Base-by-base conservation (phyloP, 2,113 vertebrate species). In the Todiramphus chloris region DNA sequence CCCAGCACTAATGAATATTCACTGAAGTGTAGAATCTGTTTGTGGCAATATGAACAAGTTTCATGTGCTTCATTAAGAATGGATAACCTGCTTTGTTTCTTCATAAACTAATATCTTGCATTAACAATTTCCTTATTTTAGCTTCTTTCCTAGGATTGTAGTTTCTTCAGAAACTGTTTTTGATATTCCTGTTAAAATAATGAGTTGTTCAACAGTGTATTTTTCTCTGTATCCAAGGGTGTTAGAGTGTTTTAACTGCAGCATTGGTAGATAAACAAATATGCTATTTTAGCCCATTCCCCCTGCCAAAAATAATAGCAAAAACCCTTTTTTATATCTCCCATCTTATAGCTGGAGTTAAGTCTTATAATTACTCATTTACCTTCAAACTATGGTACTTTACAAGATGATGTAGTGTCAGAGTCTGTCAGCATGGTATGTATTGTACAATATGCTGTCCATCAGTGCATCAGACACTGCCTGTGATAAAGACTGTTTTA, bases 361-460 rank as follows among this genome's bases (percentile, higher is more conserved):
- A 35, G 0, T 72, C 15, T 43, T 80, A 14, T 70, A 69, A 43
- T 66, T 77, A 55, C 11, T 84, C 13, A 24, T 81, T 64, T 80
- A 33, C 24, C 31, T 93, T 89, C 30, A 50, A 63, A 44, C 19
- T 4, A 0, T 25, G 13, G 24, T 39, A 5, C 23, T 83, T 77
- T 2, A 15, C 11, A 51, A 11, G 17, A 10, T n/a, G 53, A 18
- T 21, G 13, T 24, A 3, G 20, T 35, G 39, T 80, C 3, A 4
- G 39, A 16, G 5, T 37, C 35, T 76, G 48, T 35, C 37, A 44
- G 1, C 1, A 3, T 53, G 30, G 9, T 63, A 6, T 35, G 33
- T 46, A 4, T 18, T 17, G 4, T 20, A 58, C 1, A 9, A 37
- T 17, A 6, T 2, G 5, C 11, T 4, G 2, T 31, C 60, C 12